phyloP scores from a whole-genome alignment of 2,797 vertebrate species.

The Fringilla coelebs region DNA sequence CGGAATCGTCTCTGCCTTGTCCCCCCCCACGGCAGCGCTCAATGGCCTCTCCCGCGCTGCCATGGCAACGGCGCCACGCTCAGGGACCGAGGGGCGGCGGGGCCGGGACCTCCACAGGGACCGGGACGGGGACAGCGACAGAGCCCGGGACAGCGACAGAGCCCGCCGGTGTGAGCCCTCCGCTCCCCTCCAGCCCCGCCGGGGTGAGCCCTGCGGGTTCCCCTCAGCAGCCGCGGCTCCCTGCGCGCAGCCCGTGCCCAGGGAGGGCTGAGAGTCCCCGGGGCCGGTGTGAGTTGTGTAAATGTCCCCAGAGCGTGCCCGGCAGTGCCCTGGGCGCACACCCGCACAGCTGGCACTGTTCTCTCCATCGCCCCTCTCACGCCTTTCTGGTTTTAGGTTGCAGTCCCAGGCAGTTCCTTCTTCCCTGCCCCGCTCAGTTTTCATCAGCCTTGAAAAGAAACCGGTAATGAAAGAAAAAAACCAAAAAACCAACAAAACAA shows the following conservation, averaged over 20 bases:
- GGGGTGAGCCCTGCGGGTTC: not conserved
- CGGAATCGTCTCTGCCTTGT: accelerated
- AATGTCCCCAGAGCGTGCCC: accelerated
- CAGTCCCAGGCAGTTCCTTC: accelerated
- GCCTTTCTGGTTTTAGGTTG: not conserved
- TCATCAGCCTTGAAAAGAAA: not conserved
- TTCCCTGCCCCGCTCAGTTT: not conserved
- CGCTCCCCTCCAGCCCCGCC: no score
- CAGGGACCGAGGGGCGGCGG: not conserved
- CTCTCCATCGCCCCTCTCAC: accelerated
- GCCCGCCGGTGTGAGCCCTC: not conserved
- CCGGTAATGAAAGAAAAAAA: not conserved
- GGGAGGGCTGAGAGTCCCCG: accelerated
- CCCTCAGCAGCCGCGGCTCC: not conserved
- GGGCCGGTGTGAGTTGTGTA: accelerated
- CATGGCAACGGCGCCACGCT: conserved; percentile 1
- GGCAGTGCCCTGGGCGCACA: accelerated
- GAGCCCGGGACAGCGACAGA: not conserved
- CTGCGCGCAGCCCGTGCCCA: accelerated
- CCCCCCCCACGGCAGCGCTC: accelerated
- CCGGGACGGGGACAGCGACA: not conserved
- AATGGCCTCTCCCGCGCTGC: not conserved
- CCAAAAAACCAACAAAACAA: no score
- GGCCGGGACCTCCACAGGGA: accelerated
- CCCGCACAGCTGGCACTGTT: accelerated